A percentile compares a stretch with the other conserved stretches of the same genome.
phyloP scores from a whole-genome alignment of 2,113 vertebrate genomes.

The Ceuthmochares aereus region DNA sequence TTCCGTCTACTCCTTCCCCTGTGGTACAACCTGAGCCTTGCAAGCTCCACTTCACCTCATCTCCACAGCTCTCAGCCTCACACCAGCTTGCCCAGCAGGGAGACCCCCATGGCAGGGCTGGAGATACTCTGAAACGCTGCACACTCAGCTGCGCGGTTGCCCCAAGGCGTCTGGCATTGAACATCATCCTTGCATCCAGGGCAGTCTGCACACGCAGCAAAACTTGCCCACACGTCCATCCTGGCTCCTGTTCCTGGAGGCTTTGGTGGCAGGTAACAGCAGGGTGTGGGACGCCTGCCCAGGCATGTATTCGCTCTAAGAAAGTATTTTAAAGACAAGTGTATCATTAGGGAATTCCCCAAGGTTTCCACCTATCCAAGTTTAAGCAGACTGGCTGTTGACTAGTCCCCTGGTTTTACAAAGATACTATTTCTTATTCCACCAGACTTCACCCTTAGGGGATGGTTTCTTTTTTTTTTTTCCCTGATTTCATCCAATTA shows the following conservation, averaged over 20 bases:
- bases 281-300: neutral
- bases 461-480: constrained; percentile 32
- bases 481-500: constrained; percentile 69
- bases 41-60: accelerated
- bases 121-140: neutral
- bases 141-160: neutral
- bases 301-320: neutral
- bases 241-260: neutral
- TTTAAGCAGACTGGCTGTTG: neutral
- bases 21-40: neutral
- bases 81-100: neutral
- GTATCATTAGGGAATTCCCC: neutral
- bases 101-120: accelerated
- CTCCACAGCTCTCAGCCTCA: neutral
- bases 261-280: neutral
- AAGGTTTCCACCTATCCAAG: neutral
- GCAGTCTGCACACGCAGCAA: accelerated
- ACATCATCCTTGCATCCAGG: accelerated
- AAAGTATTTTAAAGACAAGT: neutral
- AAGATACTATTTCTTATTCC: neutral
- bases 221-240: accelerated
- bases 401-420: neutral
- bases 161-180: neutral
- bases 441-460: constrained; percentile 15
- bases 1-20: neutral